These are phyloP conservation scores for Callyntrura guangdongensis DNA, from an alignment of 2,888 invertebrate genomes.

Conservation along the genomic window DNA sequence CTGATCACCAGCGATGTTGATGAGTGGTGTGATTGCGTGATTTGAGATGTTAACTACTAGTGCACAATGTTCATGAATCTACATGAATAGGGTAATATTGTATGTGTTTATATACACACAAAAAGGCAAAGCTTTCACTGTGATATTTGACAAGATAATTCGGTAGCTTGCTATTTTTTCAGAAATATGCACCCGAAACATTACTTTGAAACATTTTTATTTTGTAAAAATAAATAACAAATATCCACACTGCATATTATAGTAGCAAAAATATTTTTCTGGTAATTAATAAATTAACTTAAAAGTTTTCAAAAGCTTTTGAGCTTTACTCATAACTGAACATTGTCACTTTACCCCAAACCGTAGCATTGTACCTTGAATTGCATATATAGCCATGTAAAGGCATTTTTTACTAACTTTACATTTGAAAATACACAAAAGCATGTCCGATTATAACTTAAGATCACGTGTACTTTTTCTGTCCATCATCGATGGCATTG, in stretches of 20 bases:
- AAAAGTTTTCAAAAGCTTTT: too few relatives aligned
- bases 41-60: slow-evolving; percentile 48
- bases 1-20: slow-evolving; percentile 20
- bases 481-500: slow-evolving; percentile 76
- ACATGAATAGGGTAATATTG: slow-evolving; percentile 26
- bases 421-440: background rate
- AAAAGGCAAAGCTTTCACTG: too few relatives aligned
- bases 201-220: too few relatives aligned
- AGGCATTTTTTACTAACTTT: background rate
- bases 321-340: background rate
- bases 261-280: too few relatives aligned
- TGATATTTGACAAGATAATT: too few relatives aligned
- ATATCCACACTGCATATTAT: too few relatives aligned
- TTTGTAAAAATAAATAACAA: background rate
- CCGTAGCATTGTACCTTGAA: background rate
- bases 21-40: background rate
- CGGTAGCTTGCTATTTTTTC: too few relatives aligned
- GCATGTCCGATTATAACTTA: background rate
- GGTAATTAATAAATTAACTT: too few relatives aligned
- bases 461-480: slow-evolving; percentile 70
- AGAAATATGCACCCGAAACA: too few relatives aligned
- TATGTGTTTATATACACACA: too few relatives aligned
- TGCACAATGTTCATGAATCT: slow-evolving; percentile 45
- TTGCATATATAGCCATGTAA: background rate
- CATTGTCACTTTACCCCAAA: background rate